Conservation (phyloP, 2,797 vertebrate genomes). For the Spinus pinus region DNA sequence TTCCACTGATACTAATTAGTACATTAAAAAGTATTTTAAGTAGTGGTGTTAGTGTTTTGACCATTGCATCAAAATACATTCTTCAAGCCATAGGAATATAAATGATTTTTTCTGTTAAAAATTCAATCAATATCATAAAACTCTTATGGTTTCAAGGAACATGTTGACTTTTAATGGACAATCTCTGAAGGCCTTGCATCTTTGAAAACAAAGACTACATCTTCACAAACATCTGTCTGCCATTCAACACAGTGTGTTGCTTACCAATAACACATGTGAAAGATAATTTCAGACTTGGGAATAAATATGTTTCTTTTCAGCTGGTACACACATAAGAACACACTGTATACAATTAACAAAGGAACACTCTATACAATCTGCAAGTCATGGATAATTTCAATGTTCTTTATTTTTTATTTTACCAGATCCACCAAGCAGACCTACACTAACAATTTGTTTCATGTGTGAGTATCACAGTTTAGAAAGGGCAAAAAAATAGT, state of each 20-base stretch:
- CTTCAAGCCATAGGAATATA: background rate
- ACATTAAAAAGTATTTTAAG: background rate
- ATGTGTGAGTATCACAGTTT: background rate
- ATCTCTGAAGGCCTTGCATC: background rate
- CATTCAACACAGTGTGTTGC: background rate
- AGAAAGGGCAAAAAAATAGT: background rate
- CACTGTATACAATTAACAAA: background rate
- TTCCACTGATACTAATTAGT: background rate
- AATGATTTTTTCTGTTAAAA: background rate
- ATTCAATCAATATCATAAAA: background rate
- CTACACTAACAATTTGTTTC: background rate
- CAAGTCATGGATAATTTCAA: background rate
- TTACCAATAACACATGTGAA: background rate
- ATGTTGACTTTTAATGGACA: background rate
- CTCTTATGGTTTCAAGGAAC: background rate
- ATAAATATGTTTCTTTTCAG: background rate
- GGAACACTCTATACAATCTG: background rate
- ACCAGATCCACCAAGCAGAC: background rate
- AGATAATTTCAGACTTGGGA: background rate
- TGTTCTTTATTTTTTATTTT: background rate
- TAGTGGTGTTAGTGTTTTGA: background rate
- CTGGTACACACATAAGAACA: background rate
- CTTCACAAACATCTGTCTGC: background rate
- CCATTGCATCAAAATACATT: background rate
- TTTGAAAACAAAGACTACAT: background rate